Evolutionary conservation across 2,888 invertebrate genomes (phyloP), one percentile per base, ranked within the genome.

Genomic region (Pogonocherus hispidulus): DNA sequence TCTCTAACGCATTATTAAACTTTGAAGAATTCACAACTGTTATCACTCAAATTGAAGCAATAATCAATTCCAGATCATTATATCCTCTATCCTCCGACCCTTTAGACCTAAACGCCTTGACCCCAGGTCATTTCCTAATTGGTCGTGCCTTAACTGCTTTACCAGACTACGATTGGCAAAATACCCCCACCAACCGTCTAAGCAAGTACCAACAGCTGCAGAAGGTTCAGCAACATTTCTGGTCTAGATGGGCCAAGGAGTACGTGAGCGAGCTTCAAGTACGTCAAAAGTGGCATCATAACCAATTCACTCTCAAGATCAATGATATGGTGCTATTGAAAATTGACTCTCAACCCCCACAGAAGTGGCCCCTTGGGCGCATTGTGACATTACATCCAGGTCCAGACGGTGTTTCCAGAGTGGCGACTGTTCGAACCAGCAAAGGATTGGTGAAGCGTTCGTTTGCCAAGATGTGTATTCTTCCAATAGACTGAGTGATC

Each of bases 1-100:
- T 60, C 2, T 44, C 37, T 22, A 14, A 18, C 14, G 14, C 52
- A n/a, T 9, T 47, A 16, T 62, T 72, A 5, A 63, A 60, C 27
- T 72, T 49, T 51, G 72, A 72, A 52, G 59, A 70, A 51, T 65
- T 70, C 18, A 44, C 47, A 22, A 70, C 72, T 1, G n/a, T 80
- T 3, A 16, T 78, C 0, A 72, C 67, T 19, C 78, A 79, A 66
- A 77, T 82, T 14, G 80, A 83, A 57, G 76, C 79, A 1, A 71
- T 76, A 76, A 71, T 14, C 79, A 80, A 59, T 2, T 49, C 49
- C 22, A 14, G 49, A 9, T 22, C 49, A 11, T n/a, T 47, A 5
- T 16, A 47, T 22, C 49, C n/a, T n/a, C n/a, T 49, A 49, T 20
- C 49, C 1, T 49, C 14, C 11, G 22, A 49, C 20, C 49, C 49